Percentiles rank a stretch among this genome's conserved stretches.
These are phyloP conservation scores for Tachystola acroxantha DNA, from an alignment of 2,888 invertebrate species.

Conservation along the genomic window DNA sequence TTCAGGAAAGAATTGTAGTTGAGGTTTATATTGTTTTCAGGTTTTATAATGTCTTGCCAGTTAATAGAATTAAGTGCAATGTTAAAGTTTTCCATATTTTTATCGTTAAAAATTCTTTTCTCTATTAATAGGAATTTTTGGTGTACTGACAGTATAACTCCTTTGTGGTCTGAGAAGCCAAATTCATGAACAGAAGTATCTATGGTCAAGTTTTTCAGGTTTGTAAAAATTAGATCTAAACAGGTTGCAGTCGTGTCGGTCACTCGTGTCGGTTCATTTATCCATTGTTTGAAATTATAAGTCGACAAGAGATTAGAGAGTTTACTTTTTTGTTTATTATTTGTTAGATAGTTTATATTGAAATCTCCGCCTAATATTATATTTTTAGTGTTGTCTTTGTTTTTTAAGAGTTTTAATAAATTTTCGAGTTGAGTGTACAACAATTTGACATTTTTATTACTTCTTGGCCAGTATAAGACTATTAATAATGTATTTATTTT, in stretches of 20 bases:
- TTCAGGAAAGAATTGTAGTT: slow-evolving; percentile 9
- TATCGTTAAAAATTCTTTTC: slow-evolving; percentile 4
- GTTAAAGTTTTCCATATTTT: slow-evolving; percentile 12
- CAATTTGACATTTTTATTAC: slow-evolving; percentile 11
- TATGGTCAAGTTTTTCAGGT: slow-evolving; percentile 4
- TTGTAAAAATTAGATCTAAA: slow-evolving; percentile 16
- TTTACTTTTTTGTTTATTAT: not conserved
- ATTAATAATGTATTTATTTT: slow-evolving; percentile 13
- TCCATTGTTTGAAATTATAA: slow-evolving; percentile 13
- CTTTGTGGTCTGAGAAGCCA: slow-evolving; percentile 15
- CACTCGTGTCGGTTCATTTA: slow-evolving; percentile 12
- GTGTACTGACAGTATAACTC: not conserved
- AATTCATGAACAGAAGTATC: slow-evolving; percentile 6
- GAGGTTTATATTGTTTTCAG: slow-evolving; percentile 8
- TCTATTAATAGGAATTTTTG: too few species aligned
- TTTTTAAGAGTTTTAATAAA: slow-evolving; percentile 6
- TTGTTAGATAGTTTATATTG: slow-evolving; percentile 9
- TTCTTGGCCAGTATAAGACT: slow-evolving; percentile 15
- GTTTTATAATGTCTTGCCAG: slow-evolving; percentile 5
- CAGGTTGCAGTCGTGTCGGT: slow-evolving; percentile 10
- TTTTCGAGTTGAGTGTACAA: slow-evolving; percentile 10
- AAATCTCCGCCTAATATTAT: slow-evolving; percentile 15
- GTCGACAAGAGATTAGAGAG: slow-evolving; percentile 8
- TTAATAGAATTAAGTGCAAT: not conserved
- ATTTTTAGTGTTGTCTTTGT: slow-evolving; percentile 11